Conservation (phyloP, 2,113 vertebrate species). For the Heterocephalus glaber region DNA sequence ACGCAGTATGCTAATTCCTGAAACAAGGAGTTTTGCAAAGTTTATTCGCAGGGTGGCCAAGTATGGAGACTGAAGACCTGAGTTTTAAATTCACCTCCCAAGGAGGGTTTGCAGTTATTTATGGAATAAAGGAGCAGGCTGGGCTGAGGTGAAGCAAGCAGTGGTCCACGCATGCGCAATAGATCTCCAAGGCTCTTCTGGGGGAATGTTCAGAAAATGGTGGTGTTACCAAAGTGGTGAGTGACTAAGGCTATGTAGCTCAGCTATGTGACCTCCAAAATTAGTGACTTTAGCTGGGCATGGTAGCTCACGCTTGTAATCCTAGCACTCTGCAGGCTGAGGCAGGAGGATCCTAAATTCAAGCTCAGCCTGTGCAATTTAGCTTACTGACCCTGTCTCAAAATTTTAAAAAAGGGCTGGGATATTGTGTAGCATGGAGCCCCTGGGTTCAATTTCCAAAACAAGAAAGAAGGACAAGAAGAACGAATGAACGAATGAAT, state of each 20-base stretch:
- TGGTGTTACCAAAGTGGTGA: not conserved
- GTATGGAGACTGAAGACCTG: not conserved
- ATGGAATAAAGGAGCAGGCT: not conserved
- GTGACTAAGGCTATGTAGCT: not conserved
- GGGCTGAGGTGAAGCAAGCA: accelerated
- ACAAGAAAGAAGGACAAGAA: not conserved
- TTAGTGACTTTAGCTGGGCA: not conserved
- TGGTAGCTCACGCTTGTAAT: not conserved
- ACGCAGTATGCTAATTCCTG: not conserved
- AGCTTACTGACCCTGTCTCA: not conserved
- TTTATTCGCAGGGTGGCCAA: not conserved
- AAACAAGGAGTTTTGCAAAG: not conserved
- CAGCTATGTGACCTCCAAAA: not conserved
- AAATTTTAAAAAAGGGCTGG: not conserved
- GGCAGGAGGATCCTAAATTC: not conserved
- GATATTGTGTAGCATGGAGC: not conserved
- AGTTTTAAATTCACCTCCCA: not conserved
- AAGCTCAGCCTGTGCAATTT: not conserved
- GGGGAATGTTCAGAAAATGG: not conserved
- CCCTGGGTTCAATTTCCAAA: not conserved
- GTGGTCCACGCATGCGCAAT: not conserved
- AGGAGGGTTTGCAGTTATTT: too few relatives aligned
- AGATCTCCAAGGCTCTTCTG: not conserved
- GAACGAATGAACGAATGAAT: too few relatives aligned
- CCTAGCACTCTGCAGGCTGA: not conserved